phyloP scores from a whole-genome alignment of 2,113 vertebrate genomes.

The Bujurquina vittata region DNA sequence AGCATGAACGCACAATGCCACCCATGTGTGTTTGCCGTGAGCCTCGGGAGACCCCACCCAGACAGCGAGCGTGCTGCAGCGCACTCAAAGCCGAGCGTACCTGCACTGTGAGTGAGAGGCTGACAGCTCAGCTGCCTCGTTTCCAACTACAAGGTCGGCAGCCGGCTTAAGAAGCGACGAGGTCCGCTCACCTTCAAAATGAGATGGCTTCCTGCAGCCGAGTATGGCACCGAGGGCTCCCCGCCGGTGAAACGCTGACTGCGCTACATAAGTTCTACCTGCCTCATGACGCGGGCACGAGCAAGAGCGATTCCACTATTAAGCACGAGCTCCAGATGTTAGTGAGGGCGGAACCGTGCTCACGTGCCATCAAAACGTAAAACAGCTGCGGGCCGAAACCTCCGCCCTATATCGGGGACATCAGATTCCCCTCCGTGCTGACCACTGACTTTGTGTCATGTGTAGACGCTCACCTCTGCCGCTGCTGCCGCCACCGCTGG shows the following conservation, averaged over 20 bases:
- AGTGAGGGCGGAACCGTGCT: background rate
- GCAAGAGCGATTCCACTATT: slow-evolving; percentile 6
- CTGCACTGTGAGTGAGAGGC: background rate
- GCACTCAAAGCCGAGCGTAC: background rate
- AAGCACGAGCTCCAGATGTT: slow-evolving; percentile 37
- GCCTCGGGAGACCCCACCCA: slow-evolving; percentile 46
- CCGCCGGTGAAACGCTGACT: slow-evolving; percentile 12
- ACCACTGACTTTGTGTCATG: background rate
- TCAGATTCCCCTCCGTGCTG: background rate
- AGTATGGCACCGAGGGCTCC: background rate
- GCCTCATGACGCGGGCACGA: slow-evolving; percentile 3
- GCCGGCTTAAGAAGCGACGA: background rate
- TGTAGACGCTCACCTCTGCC: background rate
- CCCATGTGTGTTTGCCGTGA: background rate
- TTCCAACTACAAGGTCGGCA: background rate
- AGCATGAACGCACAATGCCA: background rate
- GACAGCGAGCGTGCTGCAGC: slow-evolving; percentile 32
- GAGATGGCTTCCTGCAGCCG: slow-evolving; percentile 9
- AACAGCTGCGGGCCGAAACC: background rate
- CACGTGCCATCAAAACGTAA: background rate
- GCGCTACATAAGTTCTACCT: slow-evolving; percentile 48
- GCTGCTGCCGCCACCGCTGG: slow-evolving; percentile 17
- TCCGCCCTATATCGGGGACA: background rate
- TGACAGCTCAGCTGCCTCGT: background rate
- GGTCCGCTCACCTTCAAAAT: slow-evolving; percentile 33